phyloP scores from a whole-genome alignment of 2,888 invertebrate species.

The Troglohyphantes excavatus region DNA sequence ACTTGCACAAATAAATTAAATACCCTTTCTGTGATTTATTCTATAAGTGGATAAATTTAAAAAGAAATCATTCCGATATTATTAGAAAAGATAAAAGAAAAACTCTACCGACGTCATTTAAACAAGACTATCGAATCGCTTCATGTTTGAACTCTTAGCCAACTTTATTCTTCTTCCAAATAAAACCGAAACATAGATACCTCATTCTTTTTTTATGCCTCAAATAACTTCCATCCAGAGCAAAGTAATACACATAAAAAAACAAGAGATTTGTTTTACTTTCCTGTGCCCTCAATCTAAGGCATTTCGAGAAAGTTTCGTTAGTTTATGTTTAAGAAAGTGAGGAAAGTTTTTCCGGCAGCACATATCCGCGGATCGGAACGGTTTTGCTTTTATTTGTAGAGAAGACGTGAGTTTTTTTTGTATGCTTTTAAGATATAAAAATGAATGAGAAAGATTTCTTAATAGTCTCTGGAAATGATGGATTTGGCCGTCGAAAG shows the following conservation, averaged over 20 bases:
- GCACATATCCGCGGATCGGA: neutral
- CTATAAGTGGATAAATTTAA: no score
- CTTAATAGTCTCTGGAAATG: neutral
- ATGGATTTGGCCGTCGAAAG: neutral
- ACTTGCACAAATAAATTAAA: no score
- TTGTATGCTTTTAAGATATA: neutral
- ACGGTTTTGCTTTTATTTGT: neutral
- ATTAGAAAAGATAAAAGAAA: no score
- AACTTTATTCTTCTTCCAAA: neutral
- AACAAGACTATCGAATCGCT: no score
- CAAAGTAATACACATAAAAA: neutral
- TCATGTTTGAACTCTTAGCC: no score
- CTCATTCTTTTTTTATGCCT: no score
- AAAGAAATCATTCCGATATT: no score
- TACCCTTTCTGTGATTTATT: no score
- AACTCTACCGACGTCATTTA: no score
- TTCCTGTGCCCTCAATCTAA: neutral
- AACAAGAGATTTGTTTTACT: neutral
- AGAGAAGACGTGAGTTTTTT: neutral
- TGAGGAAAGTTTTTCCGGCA: neutral
- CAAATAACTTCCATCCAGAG: neutral
- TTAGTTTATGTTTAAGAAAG: neutral
- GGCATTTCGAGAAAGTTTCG: neutral
- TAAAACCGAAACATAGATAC: neutral
- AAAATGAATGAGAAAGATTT: neutral